Evolutionary conservation across 2,797 vertebrate species (phyloP).

Genomic region (Cossypha polioptera): DNA sequence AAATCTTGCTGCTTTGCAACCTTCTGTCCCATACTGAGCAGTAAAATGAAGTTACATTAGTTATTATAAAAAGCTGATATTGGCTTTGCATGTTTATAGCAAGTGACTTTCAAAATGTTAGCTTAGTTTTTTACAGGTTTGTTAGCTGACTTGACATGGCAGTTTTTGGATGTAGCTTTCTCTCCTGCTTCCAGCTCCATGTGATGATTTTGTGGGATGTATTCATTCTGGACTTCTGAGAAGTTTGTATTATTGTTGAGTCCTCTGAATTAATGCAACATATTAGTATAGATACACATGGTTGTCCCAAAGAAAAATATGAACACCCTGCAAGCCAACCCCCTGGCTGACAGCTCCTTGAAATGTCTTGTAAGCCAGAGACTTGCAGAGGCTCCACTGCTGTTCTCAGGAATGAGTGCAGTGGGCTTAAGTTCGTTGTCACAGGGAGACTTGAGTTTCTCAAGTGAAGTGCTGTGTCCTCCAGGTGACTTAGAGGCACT

Average conservation of each 20-base stretch:
- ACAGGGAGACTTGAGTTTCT: background rate
- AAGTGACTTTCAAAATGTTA: background rate
- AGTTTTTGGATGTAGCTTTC: background rate
- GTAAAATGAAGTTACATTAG: background rate
- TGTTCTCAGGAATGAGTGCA: background rate
- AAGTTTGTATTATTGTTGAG: background rate
- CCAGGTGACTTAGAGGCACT: rapidly evolving
- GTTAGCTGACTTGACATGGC: background rate
- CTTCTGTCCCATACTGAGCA: background rate
- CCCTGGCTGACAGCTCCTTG: background rate
- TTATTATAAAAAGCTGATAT: background rate
- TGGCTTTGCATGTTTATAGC: background rate
- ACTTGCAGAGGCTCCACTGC: background rate
- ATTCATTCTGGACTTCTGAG: background rate
- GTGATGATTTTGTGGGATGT: background rate
- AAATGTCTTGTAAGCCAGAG: background rate
- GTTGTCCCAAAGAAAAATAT: background rate
- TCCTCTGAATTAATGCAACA: background rate
- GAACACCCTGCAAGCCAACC: background rate
- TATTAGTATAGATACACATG: background rate
- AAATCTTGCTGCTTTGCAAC: background rate
- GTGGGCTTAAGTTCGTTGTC: background rate
- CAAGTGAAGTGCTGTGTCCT: background rate
- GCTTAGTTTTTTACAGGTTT: background rate
- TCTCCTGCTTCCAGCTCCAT: background rate